Conservation (phyloP, 1,140 invertebrate species). For the Oncopeltus fasciatus region DNA sequence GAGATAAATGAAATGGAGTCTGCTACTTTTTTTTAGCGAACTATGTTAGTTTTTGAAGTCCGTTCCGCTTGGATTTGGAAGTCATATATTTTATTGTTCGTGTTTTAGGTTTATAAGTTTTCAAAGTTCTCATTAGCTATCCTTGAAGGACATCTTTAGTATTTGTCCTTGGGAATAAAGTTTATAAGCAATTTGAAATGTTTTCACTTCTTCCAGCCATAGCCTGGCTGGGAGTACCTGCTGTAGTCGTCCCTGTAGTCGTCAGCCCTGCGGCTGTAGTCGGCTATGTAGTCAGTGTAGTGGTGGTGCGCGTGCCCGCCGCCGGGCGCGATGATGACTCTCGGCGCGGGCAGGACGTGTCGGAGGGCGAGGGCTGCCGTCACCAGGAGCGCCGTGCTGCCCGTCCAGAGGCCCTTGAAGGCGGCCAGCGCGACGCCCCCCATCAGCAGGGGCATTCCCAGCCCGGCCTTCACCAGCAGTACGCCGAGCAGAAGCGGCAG, state of each 20-base stretch:
- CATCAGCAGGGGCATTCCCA: conserved; percentile 45
- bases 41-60: too few species aligned
- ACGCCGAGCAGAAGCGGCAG: conserved; percentile 40
- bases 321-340: not conserved
- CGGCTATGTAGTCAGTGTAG: conserved; percentile 8
- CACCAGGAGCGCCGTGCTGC: conserved; percentile 43
- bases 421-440: conserved; percentile 43
- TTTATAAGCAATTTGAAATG: too few species aligned
- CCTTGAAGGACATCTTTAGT: too few species aligned
- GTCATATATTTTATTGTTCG: too few species aligned
- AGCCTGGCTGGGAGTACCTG: not conserved
- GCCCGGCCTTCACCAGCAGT: conserved; percentile 41
- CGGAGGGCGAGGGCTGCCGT: conserved; percentile 37
- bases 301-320: not conserved
- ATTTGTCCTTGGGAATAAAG: too few species aligned
- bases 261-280: conserved; percentile 6
- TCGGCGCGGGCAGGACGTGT: conserved; percentile 6
- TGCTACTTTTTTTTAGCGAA: too few species aligned
- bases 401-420: conserved; percentile 46
- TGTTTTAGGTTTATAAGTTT: too few species aligned
- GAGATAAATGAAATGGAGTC: too few species aligned
- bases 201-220: not conserved
- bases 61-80: too few species aligned
- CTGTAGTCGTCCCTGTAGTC: conserved; percentile 1
- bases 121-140: too few species aligned